Base-by-base conservation (phyloP, 1,140 invertebrate genomes). In the Aphidius gifuensis region DNA sequence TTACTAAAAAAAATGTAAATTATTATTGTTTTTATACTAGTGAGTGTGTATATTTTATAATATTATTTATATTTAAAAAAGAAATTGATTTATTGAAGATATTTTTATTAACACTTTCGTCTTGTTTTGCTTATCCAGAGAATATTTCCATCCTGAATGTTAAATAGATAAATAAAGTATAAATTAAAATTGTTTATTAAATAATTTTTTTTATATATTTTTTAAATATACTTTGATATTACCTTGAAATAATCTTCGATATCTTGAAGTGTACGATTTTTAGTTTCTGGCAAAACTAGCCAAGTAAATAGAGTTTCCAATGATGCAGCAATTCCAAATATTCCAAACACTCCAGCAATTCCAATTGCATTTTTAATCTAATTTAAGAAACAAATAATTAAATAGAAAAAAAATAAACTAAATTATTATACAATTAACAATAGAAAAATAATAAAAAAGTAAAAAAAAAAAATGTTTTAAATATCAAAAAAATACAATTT, bases 241-340 rank as follows among this genome's bases (percentile, higher is more conserved):
- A 78, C 85, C 68, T 86, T 81, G 71, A 90, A 91, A 72, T 90
- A 90, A 74, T 90, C 86, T 77, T 91, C 88, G 62, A 94, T 92
- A 81, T 94, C 87, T 61, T 90, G 85, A 58, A 93, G 78, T 3
- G 83, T 87, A 64, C 86, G 86, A 11, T 90, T 88, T 74, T 91
- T 93, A 0, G 92, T 94, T 82, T 95, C 92, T 21, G 92, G 92
- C 42, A 94, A 78, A 55, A 89, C 80, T 1, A 92, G 77, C 66
- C 85, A 90, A 60, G 91, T 78, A 45, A 93, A 86, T 1, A 91
- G 51, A 7, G 87, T 84, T 5, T 87, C 83, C 5, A 90, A 68
- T 3, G 85, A 60, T 2, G 90, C 86, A 6, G 88, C 83, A 1
- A 81, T 74, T 21, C 88, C 90, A 70, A 93, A 94, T 11, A 90